phyloP scores from a whole-genome alignment of 1,140 invertebrate genomes.

The Laupala kohalensis region DNA sequence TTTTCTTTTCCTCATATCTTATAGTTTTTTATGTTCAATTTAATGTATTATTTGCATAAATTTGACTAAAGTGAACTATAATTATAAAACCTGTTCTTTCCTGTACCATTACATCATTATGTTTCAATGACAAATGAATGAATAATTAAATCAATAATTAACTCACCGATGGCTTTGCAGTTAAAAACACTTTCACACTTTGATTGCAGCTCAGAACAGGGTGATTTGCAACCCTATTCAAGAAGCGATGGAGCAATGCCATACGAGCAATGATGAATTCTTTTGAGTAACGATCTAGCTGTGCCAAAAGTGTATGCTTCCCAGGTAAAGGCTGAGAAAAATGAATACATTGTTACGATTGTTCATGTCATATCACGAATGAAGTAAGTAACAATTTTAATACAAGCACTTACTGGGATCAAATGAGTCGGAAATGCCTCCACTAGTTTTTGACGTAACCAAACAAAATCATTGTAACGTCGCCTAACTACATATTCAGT shows the following conservation, averaged over 20 bases:
- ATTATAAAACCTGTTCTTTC: too few species aligned
- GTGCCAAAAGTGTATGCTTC: constrained; percentile 54
- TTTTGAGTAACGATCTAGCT: constrained; percentile 59
- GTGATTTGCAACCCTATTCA: constrained; percentile 49
- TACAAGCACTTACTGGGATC: constrained; percentile 40
- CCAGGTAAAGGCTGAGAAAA: constrained; percentile 52
- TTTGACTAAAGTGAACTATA: too few species aligned
- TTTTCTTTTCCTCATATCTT: too few species aligned
- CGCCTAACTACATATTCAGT: constrained; percentile 53
- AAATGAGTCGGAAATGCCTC: constrained; percentile 53
- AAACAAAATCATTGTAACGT: constrained; percentile 64
- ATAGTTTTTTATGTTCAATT: too few species aligned
- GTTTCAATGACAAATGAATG: too few species aligned
- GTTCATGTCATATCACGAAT: not conserved
- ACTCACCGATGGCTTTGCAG: constrained; percentile 47
- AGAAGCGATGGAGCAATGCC: constrained; percentile 54
- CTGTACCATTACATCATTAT: too few species aligned
- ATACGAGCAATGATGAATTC: constrained; percentile 58
- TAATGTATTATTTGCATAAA: too few species aligned
- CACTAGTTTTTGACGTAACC: constrained; percentile 51
- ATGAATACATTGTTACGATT: not conserved
- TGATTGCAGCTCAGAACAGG: constrained; percentile 57
- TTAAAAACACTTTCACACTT: constrained; percentile 53
- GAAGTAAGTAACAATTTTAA: not conserved
- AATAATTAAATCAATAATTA: too few species aligned